Base-by-base conservation (phyloP, 2,113 vertebrate species). In the Mus pahari region DNA sequence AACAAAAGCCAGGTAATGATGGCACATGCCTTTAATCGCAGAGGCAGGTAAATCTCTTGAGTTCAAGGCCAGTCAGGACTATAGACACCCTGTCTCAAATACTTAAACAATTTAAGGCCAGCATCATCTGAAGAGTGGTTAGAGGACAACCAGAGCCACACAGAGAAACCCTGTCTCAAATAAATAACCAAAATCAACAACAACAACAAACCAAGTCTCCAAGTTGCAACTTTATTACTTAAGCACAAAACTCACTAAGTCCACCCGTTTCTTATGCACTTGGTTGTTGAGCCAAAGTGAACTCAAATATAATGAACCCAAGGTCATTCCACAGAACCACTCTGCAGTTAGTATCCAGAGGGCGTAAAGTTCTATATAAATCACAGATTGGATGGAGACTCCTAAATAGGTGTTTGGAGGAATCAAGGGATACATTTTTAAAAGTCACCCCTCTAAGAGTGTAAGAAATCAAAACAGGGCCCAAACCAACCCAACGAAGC, bases 211-310 rank as follows among this genome's bases (percentile, higher is more conserved):
- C 45, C 7, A 71, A 89, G 87, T 68, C 88, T 86, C 17, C 28
- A 96, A 93, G 24, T 64, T 95, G 73, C 97, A 92, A 86, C 8
- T 88, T 94, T 90, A 82, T 82, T 92, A 77, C 45, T 92, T 92
- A 55, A 96, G 11, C 82, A 17, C 48, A 86, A 94, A 95, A 89
- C 4, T 83, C 82, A 8, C 75, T 70, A 64, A 39, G 62, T 62
- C 24, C 64, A 28, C 68, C 42, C 64, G 26, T 36, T 31, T 86
- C 62, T 89, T 48, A 42, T 42, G 36, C 36, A 78, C 86, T 79
- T 68, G 87, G 42, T 68, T 86, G 39, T 17, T 64, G 71, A 95
- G 68, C 77, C 60, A 82, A 36, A 60, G 28, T 36, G 36, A 64
- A 92, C 89, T 33, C 45, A 71, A 20, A 92, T 58, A 50, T 48